phyloP scores from a whole-genome alignment of 2,113 vertebrate species.

The Thryonomys swinderianus region DNA sequence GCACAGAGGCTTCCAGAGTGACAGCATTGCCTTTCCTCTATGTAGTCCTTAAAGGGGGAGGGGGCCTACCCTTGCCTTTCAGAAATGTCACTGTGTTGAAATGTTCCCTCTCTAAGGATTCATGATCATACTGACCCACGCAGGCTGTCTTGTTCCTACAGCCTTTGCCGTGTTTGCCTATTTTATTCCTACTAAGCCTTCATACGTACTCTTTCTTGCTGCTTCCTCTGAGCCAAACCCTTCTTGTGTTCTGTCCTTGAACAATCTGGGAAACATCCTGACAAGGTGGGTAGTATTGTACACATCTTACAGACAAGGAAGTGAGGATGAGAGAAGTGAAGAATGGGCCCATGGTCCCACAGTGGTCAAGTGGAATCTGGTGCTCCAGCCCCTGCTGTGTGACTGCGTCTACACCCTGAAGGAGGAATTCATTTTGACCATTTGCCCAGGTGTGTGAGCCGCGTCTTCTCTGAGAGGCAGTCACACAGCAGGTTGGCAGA shows the following conservation, averaged over 20 bases:
- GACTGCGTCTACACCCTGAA: neutral
- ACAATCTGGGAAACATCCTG: neutral
- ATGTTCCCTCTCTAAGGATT: neutral
- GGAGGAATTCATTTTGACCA: neutral
- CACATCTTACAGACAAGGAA: neutral
- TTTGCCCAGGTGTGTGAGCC: neutral
- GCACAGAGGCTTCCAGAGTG: neutral
- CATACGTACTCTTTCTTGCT: neutral
- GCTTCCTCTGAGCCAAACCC: neutral
- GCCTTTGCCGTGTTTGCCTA: neutral
- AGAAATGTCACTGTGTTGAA: neutral
- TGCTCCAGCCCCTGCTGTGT: neutral
- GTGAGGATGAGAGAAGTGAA: neutral
- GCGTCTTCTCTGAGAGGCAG: neutral
- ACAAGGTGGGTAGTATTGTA: neutral
- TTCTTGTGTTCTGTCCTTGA: neutral
- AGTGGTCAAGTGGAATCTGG: neutral
- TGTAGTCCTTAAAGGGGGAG: neutral
- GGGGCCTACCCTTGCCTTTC: neutral
- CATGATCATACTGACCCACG: neutral
- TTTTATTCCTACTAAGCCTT: neutral
- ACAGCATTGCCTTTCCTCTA: neutral
- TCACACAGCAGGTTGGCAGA: accelerated
- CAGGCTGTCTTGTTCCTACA: neutral
- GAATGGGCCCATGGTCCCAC: neutral